Percentiles rank a stretch among this genome's conserved stretches.
phyloP scores from a whole-genome alignment of 2,797 vertebrate genomes.

The Acridotheres tristis region DNA sequence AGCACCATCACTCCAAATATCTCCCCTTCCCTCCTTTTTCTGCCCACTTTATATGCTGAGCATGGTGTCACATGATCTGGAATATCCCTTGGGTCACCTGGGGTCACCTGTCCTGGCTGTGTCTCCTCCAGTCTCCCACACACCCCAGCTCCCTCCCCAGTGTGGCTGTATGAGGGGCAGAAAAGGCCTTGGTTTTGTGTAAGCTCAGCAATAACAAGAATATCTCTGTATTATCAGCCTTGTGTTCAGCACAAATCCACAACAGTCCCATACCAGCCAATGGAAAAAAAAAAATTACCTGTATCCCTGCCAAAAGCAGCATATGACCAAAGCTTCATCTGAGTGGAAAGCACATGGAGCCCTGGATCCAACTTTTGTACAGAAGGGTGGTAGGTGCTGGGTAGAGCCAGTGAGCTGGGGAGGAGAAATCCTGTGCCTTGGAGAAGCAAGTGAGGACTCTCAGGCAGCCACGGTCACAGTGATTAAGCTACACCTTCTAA shows the following conservation, averaged over 20 bases:
- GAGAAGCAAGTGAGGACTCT: too few relatives aligned
- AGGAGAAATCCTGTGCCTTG: too few relatives aligned
- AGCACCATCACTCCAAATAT: neutral
- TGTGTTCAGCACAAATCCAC: neutral
- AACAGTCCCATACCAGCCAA: too few relatives aligned
- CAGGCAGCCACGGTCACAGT: too few relatives aligned
- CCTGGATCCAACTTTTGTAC: too few relatives aligned
- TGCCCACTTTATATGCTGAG: neutral
- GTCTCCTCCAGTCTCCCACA: neutral
- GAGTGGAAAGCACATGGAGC: too few relatives aligned
- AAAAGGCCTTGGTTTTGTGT: neutral
- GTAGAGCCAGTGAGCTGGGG: too few relatives aligned
- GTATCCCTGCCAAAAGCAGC: too few relatives aligned
- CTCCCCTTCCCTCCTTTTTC: neutral
- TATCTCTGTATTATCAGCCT: neutral
- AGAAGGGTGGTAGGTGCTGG: too few relatives aligned
- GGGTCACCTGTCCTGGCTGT: neutral
- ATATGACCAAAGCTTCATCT: too few relatives aligned
- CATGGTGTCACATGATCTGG: neutral
- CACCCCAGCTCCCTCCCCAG: neutral
- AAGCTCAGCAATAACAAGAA: neutral
- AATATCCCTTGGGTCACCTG: neutral
- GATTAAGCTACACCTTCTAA: too few relatives aligned
- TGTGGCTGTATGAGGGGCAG: neutral
- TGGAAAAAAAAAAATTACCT: too few relatives aligned